Evolutionary conservation across 1,140 invertebrate species (phyloP), one percentile per base, ranked within the genome.

Genomic region (Halyomorpha halys): DNA sequence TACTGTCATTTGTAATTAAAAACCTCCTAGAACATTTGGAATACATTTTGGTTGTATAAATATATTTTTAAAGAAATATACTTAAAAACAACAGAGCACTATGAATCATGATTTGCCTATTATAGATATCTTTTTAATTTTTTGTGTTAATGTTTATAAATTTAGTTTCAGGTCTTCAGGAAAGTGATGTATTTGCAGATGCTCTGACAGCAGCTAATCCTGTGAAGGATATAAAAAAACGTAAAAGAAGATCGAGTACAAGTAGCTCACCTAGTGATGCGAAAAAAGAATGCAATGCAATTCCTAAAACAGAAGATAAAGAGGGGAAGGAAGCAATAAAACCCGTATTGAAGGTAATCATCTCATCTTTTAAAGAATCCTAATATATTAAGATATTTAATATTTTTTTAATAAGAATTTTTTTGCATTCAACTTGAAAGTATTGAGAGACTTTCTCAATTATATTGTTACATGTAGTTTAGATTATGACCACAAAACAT

Each of bases 181-280:
- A 96, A 72, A 93, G 90, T 72, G 90, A 89, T 72, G 84, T 91
- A 74, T 95, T 96, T 72, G 94, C 93, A 83, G 90, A 94, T 76
- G 90, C 90, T 2, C 73, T 96, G n/a, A 74, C 70, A 47, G 80
- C 82, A 62, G 82, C 81, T 15, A 82, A 82, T 2, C 82, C 86
- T 6, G 83, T 86, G 73, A 86, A 89, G 77, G 84, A 89, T 68
- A 81, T 84, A 1, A 81, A 83, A 60, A 90, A 89, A 69, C 78
- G 85, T 44, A 91, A 90, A 74, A 79, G 88, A n/a, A 78, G 83
- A 69, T 78, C 78, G 2, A 83, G 82, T 8, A 82, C 82, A 2
- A 84, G 83, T 70, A 85, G 87, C 64, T 77, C 70, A 27, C 44
- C 59, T n/a, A 27, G 44, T 16, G 61, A 67, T n/a, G 49, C 59